Conservation (phyloP, 1,140 invertebrate genomes). For the Macrostomum lignano region DNA sequence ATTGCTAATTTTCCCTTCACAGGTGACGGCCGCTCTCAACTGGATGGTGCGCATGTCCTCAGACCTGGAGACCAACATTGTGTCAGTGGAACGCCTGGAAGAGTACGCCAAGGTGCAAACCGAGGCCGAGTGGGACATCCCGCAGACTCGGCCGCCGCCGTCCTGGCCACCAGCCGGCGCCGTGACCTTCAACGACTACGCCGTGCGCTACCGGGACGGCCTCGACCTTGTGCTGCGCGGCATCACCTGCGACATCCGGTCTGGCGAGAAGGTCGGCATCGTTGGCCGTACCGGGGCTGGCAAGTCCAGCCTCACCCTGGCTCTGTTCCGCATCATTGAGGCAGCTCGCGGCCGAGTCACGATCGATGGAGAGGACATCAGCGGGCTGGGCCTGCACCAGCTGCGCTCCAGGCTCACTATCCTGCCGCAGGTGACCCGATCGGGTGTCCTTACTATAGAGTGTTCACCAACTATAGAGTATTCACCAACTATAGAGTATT, state of each 20-base stretch:
- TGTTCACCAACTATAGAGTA: background rate
- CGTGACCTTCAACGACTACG: slow-evolving; percentile 12
- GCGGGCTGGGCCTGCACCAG: slow-evolving; percentile 15
- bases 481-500: slow-evolving; percentile 2
- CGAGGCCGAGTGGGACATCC: slow-evolving; percentile 16
- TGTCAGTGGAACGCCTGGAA: slow-evolving; percentile 72
- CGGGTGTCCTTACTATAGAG: no score
- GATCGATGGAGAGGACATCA: slow-evolving; percentile 19
- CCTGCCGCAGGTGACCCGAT: slow-evolving; percentile 26
- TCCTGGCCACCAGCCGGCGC: slow-evolving; percentile 12
- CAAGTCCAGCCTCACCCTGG: slow-evolving; percentile 32
- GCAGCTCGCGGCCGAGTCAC: slow-evolving; percentile 17
- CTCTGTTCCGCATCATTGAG: slow-evolving; percentile 32
- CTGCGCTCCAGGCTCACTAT: slow-evolving; percentile 20
- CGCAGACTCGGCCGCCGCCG: no score
- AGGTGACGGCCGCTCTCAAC: slow-evolving; percentile 61
- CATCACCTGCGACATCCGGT: background rate
- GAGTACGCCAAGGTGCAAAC: slow-evolving; percentile 53
- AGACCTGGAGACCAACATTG: slow-evolving; percentile 78
- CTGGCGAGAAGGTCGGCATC: slow-evolving; percentile 6
- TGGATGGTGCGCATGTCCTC: slow-evolving; percentile 73
- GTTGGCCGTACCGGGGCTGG: slow-evolving; percentile 21
- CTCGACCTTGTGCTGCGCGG: slow-evolving; percentile 10
- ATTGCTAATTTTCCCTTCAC: no score
- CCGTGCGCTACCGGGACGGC: slow-evolving; percentile 15